Base-by-base conservation (phyloP, 2,888 invertebrate genomes). In the Pocota personata region DNA sequence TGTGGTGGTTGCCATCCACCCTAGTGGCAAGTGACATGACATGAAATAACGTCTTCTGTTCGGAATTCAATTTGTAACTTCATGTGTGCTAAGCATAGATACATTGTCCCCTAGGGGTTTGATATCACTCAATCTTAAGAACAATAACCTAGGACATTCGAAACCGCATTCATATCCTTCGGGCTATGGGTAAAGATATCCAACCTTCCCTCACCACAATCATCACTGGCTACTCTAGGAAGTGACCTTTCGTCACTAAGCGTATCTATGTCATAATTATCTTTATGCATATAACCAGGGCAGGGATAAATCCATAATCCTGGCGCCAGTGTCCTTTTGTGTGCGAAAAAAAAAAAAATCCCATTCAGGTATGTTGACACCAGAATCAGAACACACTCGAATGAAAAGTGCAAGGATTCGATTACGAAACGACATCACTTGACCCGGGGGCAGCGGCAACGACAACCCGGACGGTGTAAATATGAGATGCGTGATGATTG, bases 301-400 rank as follows among this genome's bases (percentile, higher is more conserved):
- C 46, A 62, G 27, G 58, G 14, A 72, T 77, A 72, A 82, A 67
- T 76, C 77, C 69, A 77, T 86, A 86, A 86, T 82, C 86, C 86
- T 72, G 82, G 86, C 86, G 77, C 82, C 86, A 62, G 52, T 78
- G 32, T 64, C 64, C 48, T n/a, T 67, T 71, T 71, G 24, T 69
- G 62, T 55, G 12, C 24, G 40, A 62, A 48, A 7, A 24, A 57
- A 52, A 24, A 48, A 14, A 2, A 64, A 76, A 80, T 76, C 58
- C 58, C 72, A 86, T 77, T 72, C 86, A 86, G 86, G 86, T 86
- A 82, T 66, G 16, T 75, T 84, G 80, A 71, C 79, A 83, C 66
- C 46, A 14, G n/a, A 19, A 62, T n/a, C 30, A 69, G 76, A 60
- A 76, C 60, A 46, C 10, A 24, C 6, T 30, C 8, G 14, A 35